Evolutionary conservation across 1,140 invertebrate species (phyloP), one percentile per base, ranked within the genome.

Genomic region (Cardiocondyla obscurior): DNA sequence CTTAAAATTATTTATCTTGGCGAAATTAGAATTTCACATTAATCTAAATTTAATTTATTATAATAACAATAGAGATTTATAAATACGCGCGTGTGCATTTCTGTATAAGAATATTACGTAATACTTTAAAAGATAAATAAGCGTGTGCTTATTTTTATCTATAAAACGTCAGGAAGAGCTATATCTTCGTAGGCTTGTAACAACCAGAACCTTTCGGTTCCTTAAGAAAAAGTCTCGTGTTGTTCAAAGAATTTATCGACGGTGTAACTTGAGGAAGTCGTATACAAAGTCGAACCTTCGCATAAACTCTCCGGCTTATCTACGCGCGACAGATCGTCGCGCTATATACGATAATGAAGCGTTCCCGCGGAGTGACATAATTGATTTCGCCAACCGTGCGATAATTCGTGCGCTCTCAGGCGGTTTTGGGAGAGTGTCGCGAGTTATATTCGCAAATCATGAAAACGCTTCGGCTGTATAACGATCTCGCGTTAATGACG

Each of bases 401-500:
- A 46, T 72, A 72, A 69, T 46, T 55, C n/a, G 14, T 19, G n/a
- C 39, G 10, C 28, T 33, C 55, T n/a, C 8, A 57, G 57, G 19
- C 46, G 46, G 7, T 82, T 33, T n/a, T 70, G 14, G 33, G 33
- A 25, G 3, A 39, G 28, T 39, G 19, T 65, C 19, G 30, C 39
- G 33, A 25, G 44, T 57, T 79, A 42, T 36, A 57, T 55, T 25
- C 53, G 25, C 19, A 10, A 64, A 62, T 22, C 16, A 62, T 53
- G 57, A 49, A 74, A 74, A 72, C 10, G 44, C 44, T 55, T 64
- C 57, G 58, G 16, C 14, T 12, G 10, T 55, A 36, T 28, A 73
- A 85, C 36, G 55, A 46, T 69, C 39, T 6, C 28, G 36, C 53
- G 70, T 83, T 83, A 83, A 87, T 79, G 77, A 69, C 69, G 39